Percentiles rank a stretch among this genome's conserved stretches.
These are phyloP conservation scores for Plagiodera versicolora DNA, from an alignment of 2,888 invertebrate genomes.

Conservation along the genomic window DNA sequence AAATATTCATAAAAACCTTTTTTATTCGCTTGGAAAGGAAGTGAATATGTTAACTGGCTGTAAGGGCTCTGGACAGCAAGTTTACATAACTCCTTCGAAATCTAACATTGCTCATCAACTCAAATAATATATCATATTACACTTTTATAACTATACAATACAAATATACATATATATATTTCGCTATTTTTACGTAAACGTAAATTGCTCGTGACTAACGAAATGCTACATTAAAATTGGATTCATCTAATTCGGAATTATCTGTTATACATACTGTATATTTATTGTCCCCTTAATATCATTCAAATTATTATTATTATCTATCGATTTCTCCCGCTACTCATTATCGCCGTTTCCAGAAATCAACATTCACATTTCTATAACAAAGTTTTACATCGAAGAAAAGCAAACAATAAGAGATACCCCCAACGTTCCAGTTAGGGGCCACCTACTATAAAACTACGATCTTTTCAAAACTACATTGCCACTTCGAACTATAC, in stretches of 20 bases:
- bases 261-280: conserved; percentile 28
- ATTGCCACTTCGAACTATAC: no score
- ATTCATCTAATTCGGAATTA: conserved; percentile 34
- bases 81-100: conserved; percentile 26
- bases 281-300: conserved; percentile 33
- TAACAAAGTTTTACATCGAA: conserved; percentile 13
- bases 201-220: conserved; percentile 22
- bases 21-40: conserved; percentile 15
- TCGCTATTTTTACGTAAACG: conserved; percentile 24
- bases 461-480: no score
- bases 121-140: neutral
- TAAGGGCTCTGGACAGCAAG: conserved; percentile 36
- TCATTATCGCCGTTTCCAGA: conserved; percentile 32
- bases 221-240: conserved; percentile 18
- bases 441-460: no score
- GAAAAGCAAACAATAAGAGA: no score
- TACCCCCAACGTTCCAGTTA: no score
- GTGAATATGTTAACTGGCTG: conserved; percentile 30
- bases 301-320: conserved; percentile 29
- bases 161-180: conserved; percentile 33
- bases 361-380: conserved; percentile 6
- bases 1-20: conserved; percentile 9
- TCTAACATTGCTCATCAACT: conserved; percentile 20
- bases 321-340: conserved; percentile 23
- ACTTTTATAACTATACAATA: conserved; percentile 25